These are phyloP conservation scores for Drosophila ustulata DNA, from an alignment of 2,888 invertebrate genomes.

Conservation along the genomic window DNA sequence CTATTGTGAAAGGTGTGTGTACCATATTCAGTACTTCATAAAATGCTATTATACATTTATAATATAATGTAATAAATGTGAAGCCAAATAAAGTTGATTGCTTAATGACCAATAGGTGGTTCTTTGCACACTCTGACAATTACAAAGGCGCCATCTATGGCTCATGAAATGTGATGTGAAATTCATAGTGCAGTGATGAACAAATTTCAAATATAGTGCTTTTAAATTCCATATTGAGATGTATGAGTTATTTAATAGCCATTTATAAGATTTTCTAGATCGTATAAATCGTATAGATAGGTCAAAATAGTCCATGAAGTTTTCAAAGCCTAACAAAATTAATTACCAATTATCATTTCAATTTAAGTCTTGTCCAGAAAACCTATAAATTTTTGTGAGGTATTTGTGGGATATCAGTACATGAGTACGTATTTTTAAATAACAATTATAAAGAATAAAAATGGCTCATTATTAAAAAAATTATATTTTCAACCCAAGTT, in stretches of 20 bases:
- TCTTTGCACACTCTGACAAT: too few relatives aligned
- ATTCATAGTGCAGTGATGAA: too few relatives aligned
- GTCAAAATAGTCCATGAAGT: conserved; percentile 7
- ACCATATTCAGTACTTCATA: background rate
- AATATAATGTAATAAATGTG: background rate
- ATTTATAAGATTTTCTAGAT: too few relatives aligned
- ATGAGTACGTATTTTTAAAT: conserved; percentile 10
- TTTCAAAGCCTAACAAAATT: background rate
- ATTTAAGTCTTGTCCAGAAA: conserved; percentile 4
- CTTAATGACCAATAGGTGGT: background rate
- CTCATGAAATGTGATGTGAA: too few relatives aligned
- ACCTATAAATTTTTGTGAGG: conserved; percentile 18
- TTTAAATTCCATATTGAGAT: too few relatives aligned
- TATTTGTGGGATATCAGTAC: conserved; percentile 14
- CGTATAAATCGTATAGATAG: too few relatives aligned
- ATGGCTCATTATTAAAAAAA: too few relatives aligned
- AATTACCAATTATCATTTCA: background rate
- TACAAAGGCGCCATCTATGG: too few relatives aligned
- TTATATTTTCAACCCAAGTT: background rate
- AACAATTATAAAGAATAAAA: background rate
- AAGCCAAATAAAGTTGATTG: too few relatives aligned
- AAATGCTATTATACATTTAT: background rate
- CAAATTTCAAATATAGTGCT: too few relatives aligned
- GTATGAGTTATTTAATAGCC: too few relatives aligned
- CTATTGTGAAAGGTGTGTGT: conserved; percentile 5